These are phyloP conservation scores for Nematostella vectensis DNA, from an alignment of 92 coral and sea anemone genomes.

Conservation along the genomic window DNA sequence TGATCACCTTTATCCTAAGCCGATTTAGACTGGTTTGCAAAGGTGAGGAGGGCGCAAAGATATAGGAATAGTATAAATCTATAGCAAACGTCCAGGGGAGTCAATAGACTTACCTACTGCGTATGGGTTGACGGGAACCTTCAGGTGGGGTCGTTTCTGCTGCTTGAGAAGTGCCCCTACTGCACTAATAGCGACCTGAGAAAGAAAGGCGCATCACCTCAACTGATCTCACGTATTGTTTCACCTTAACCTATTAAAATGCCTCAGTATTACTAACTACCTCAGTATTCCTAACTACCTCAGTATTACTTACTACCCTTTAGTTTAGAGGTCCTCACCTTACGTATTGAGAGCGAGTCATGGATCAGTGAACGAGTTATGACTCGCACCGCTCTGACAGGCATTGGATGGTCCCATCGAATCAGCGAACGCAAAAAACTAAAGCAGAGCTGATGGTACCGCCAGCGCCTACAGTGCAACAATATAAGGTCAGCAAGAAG, in stretches of 20 bases:
- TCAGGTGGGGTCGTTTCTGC: slow-evolving; percentile 76
- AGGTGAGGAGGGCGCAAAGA: too few relatives aligned
- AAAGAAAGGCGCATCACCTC: background rate
- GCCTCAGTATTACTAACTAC: background rate
- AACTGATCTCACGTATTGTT: background rate
- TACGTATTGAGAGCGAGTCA: slow-evolving; percentile 81
- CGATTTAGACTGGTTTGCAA: too few relatives aligned
- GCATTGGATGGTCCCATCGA: slow-evolving; percentile 80
- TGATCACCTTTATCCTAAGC: too few relatives aligned
- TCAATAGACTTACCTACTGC: slow-evolving; percentile 39
- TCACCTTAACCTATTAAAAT: background rate
- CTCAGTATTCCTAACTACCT: background rate
- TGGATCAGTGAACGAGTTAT: slow-evolving; percentile 65
- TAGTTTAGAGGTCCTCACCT: slow-evolving; percentile 59
- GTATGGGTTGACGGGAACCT: slow-evolving; percentile 70
- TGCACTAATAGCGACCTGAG: slow-evolving; percentile 81
- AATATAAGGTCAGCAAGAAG: background rate
- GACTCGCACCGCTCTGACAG: slow-evolving; percentile 46
- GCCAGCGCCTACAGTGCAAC: slow-evolving; percentile 79
- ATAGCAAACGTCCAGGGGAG: too few relatives aligned
- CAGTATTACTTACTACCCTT: too few relatives aligned
- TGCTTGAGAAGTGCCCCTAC: slow-evolving; percentile 82
- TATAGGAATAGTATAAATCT: too few relatives aligned
- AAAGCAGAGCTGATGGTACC: slow-evolving; percentile 83
- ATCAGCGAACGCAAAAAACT: slow-evolving; percentile 63